phyloP scores from a whole-genome alignment of 2,113 vertebrate genomes.

The Grus americana region DNA sequence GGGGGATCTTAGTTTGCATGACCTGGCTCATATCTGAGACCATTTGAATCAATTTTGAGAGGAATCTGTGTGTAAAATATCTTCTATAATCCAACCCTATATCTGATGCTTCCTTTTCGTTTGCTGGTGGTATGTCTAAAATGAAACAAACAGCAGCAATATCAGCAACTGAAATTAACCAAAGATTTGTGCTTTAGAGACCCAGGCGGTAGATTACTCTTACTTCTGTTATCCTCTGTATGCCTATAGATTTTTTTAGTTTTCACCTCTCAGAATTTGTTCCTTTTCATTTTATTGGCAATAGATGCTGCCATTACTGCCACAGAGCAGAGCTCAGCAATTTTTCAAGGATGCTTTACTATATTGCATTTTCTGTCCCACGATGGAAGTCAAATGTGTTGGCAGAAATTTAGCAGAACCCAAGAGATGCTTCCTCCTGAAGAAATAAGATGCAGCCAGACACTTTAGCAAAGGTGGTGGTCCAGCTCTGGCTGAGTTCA shows the following conservation, averaged over 20 bases:
- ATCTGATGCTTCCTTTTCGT: background rate
- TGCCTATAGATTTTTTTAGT: background rate
- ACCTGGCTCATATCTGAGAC: background rate
- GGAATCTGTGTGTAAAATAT: background rate
- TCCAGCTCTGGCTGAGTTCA: background rate
- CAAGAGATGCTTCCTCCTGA: background rate
- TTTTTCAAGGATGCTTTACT: conserved; percentile 25
- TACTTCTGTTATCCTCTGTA: background rate
- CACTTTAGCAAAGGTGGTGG: background rate
- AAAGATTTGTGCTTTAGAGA: conserved; percentile 25
- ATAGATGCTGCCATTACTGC: background rate
- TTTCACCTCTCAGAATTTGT: background rate
- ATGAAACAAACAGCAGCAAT: conserved; percentile 19
- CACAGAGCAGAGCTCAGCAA: conserved; percentile 3
- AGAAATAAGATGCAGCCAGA: background rate
- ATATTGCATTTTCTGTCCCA: conserved; percentile 21
- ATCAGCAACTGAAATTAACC: background rate
- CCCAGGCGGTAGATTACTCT: background rate
- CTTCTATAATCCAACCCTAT: background rate
- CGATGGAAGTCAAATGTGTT: background rate
- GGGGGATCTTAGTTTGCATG: background rate
- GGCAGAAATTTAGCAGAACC: conserved; percentile 13
- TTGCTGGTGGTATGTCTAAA: background rate
- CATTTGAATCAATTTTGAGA: background rate
- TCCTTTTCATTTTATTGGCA: conserved; percentile 35